Percentiles rank a stretch among this genome's conserved stretches.
Evolutionary conservation across 2,113 vertebrate genomes (phyloP).

Genomic region (Arenaria interpres): DNA sequence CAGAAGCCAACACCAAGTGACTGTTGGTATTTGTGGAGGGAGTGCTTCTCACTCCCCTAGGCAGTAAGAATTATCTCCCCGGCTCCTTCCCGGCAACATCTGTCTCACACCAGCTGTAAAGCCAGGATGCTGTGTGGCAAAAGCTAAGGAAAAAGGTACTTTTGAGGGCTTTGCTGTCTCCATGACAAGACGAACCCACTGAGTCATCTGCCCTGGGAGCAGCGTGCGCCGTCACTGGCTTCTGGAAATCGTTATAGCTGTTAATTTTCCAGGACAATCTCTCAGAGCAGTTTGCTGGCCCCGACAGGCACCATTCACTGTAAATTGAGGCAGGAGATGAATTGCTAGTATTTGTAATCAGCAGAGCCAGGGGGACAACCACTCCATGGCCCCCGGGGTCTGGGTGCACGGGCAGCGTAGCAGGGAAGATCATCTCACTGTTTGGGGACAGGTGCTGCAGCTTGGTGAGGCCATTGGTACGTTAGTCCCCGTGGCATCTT

Average conservation of each 20-base stretch:
- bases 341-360: background rate
- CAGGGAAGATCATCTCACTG: rapidly evolving
- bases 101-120: background rate
- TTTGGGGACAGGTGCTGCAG: background rate
- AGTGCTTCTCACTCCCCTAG: background rate
- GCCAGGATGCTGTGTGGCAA: background rate
- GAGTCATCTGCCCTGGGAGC: background rate
- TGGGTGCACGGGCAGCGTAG: rapidly evolving
- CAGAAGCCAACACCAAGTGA: background rate
- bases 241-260: background rate
- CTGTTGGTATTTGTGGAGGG: background rate
- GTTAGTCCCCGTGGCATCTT: rapidly evolving
- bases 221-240: rapidly evolving
- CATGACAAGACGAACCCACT: background rate
- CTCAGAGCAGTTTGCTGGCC: background rate
- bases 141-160: background rate
- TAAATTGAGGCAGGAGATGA: background rate
- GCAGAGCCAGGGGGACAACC: background rate
- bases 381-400: rapidly evolving
- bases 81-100: rapidly evolving
- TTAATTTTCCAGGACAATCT: background rate
- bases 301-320: background rate
- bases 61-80: background rate
- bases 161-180: background rate
- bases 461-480: background rate